Evolutionary conservation across 2,888 invertebrate species (phyloP), one percentile per base, ranked within the genome.

Genomic region (Morpho achilles): DNA sequence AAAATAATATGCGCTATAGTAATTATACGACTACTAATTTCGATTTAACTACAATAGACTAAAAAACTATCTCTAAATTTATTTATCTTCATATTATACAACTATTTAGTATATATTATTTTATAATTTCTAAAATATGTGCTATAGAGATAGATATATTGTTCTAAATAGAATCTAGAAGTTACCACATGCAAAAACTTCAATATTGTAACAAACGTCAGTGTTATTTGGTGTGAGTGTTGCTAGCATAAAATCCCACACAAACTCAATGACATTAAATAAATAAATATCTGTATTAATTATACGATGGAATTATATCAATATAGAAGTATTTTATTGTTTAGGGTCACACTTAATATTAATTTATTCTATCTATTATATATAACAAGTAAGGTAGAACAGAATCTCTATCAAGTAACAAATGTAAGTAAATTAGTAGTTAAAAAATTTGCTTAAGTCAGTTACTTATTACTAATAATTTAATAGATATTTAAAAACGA

Each of bases 1-100:
- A 88, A 84, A 87, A 85, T 75, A 79, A 77, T 80, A 82, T 80
- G 82, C 82, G 65, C 88, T 88, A 87, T 87, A 87, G 77, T 87
- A 5, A 81, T 77, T 67, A 58, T 61, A 61, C 48, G n/a, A 58
- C 60, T 63, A 60, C 56, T 41, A 50, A 53, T 42, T 54, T 51
- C 44, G 42, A 51, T 49, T 41, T 67, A 64, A 64, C 73, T 72
- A 71, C 70, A 53, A 52, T 67, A 60, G 41, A 45, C 60, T 54
- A 50, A 42, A 39, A 23, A 39, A 23, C 47, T 52, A 50, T 42
- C 6, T 8, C 23, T 59, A 59, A 51, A 46, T 57, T 45, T 8
- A 22, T 43, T 42, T 32, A 44, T 50, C 9, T 50, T 9, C 9
- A 23, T 39, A 41, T 49, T 44, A 47, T 5, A 42, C 8, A n/a